phyloP scores from a whole-genome alignment of 2,113 vertebrate genomes.

The Patagioenas fasciata region DNA sequence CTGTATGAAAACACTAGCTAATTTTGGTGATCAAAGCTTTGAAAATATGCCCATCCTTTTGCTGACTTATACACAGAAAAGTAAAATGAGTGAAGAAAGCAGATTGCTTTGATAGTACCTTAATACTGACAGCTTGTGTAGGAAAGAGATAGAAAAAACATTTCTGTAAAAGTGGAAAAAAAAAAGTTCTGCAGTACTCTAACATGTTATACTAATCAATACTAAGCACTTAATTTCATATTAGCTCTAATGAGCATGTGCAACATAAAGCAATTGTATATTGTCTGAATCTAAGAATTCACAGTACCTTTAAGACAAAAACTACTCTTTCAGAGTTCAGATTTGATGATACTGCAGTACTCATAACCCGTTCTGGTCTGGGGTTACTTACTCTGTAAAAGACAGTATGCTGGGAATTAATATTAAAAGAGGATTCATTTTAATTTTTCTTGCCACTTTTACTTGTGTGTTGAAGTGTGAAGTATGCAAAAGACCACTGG shows the following conservation, averaged over 20 bases:
- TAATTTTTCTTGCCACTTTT: neutral
- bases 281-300: neutral
- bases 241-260: neutral
- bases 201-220: neutral
- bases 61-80: neutral
- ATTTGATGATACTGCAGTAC: neutral
- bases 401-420: neutral
- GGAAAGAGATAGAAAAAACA: neutral
- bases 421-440: neutral
- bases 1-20: neutral
- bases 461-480: slow-evolving; percentile 80
- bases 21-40: neutral
- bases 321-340: neutral
- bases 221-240: neutral
- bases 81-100: neutral
- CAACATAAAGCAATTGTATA: neutral
- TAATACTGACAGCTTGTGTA: neutral
- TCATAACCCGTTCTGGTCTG: neutral
- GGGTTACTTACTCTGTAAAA: neutral
- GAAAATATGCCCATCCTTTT: neutral
- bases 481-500: slow-evolving; percentile 85
- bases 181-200: neutral
- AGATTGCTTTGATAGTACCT: neutral
- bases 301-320: neutral
- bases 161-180: neutral